Evolutionary conservation across 1,140 invertebrate genomes (phyloP).

Genomic region (Trachymyrmex septentrionalis): DNA sequence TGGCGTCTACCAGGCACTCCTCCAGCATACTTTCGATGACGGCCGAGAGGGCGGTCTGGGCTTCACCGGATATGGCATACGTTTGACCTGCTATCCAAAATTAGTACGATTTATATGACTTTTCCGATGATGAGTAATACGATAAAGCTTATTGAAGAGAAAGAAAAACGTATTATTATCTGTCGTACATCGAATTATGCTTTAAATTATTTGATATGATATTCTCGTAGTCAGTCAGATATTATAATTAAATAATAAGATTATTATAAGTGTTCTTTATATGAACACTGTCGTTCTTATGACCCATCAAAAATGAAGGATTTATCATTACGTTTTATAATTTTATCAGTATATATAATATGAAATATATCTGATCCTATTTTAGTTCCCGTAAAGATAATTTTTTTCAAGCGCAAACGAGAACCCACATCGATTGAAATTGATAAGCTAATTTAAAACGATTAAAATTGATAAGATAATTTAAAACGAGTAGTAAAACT

Average conservation of each 20-base stretch:
- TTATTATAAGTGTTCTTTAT: background rate
- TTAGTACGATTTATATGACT: conserved; percentile 7
- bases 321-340: background rate
- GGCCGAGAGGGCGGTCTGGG: conserved; percentile 64
- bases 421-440: background rate
- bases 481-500: background rate
- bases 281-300: background rate
- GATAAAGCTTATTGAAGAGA: background rate
- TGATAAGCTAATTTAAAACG: no score
- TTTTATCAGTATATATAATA: background rate
- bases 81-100: conserved; percentile 41
- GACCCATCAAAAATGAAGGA: background rate
- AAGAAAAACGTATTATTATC: conserved; percentile 4
- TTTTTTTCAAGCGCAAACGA: background rate
- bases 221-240: background rate
- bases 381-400: background rate
- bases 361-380: no score
- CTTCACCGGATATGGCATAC: conserved; percentile 64
- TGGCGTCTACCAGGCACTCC: conserved; percentile 69
- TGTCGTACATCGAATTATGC: background rate
- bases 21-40: conserved; percentile 71
- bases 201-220: background rate
- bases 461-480: no score
- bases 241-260: background rate
- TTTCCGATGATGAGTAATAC: background rate